These are phyloP conservation scores for Chionoecetes opilio DNA, from an alignment of 1,140 invertebrate species.

Conservation along the genomic window DNA sequence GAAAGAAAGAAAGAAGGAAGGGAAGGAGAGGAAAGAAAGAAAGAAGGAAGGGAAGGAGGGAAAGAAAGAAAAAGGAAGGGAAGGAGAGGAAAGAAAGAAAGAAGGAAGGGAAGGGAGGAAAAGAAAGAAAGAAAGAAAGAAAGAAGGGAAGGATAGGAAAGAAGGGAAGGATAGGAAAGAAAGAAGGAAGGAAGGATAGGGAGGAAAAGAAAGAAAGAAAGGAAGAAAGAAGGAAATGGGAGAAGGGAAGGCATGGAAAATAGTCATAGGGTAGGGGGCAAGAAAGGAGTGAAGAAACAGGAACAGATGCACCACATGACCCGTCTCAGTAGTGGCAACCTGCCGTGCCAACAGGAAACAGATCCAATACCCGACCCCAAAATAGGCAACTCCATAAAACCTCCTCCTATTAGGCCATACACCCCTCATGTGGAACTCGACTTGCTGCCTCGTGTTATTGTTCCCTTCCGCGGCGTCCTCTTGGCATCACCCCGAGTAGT, in stretches of 20 bases:
- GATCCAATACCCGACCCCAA: slow-evolving; percentile 74
- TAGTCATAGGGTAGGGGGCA: not conserved
- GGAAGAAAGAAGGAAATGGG: slow-evolving; percentile 12
- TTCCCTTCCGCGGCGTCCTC: not conserved
- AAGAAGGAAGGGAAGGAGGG: not conserved
- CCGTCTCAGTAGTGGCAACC: slow-evolving; percentile 53
- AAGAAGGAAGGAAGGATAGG: slow-evolving; percentile 1
- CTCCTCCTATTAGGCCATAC: too few species aligned
- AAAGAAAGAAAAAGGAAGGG: not conserved
- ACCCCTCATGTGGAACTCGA: slow-evolving; percentile 4
- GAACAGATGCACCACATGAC: slow-evolving; percentile 44
- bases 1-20: not conserved
- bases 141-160: not conserved
- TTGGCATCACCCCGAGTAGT: not conserved
- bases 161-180: not conserved
- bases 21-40: not conserved
- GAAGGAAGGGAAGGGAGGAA: not conserved
- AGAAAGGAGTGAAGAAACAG: not conserved
- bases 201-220: not conserved
- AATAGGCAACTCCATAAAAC: slow-evolving; percentile 1
- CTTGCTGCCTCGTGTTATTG: slow-evolving; percentile 35
- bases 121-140: not conserved
- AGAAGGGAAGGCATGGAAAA: not conserved
- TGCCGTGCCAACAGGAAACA: slow-evolving; percentile 76
- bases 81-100: not conserved